phyloP scores from a whole-genome alignment of 2,888 invertebrate species.

The Lithophane leautieri region DNA sequence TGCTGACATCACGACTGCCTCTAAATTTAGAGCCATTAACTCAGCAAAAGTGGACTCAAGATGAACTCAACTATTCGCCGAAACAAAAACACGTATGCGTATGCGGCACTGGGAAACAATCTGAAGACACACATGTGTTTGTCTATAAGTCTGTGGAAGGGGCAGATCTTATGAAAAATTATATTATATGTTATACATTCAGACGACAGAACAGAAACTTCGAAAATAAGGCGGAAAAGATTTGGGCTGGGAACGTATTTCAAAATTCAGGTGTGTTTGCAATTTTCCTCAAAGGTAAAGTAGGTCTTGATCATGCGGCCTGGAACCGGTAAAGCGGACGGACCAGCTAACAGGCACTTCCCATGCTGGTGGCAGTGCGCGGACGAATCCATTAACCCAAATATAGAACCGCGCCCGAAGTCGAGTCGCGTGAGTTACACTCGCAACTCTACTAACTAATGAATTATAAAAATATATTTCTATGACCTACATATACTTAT shows the following conservation, averaged over 20 bases:
- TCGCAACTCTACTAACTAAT: constrained; percentile 63
- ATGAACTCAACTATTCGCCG: constrained; percentile 65
- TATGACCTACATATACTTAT: not conserved
- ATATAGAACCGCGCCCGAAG: constrained; percentile 88
- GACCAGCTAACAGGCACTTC: constrained; percentile 87
- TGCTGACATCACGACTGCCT: constrained; percentile 79
- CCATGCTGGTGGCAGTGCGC: constrained; percentile 84
- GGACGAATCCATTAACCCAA: constrained; percentile 91
- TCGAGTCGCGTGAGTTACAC: constrained; percentile 78
- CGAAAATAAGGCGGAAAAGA: no score
- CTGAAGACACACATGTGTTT: constrained; percentile 7
- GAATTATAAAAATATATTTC: constrained; percentile 44
- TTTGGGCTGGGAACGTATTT: not conserved
- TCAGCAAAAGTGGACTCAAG: constrained; percentile 74
- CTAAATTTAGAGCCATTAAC: constrained; percentile 82
- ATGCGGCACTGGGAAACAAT: constrained; percentile 14
- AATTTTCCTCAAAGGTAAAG: constrained; percentile 56
- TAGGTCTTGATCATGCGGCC: constrained; percentile 60
- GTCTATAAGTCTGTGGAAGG: not conserved
- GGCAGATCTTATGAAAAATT: not conserved
- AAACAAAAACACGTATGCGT: constrained; percentile 44
- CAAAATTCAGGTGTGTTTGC: constrained; percentile 13
- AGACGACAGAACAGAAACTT: not conserved
- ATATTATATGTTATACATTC: no score
- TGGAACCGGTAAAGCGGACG: constrained; percentile 79